Evolutionary conservation across 2,888 invertebrate species (phyloP).

Genomic region (Carpatolechia fugitivella): DNA sequence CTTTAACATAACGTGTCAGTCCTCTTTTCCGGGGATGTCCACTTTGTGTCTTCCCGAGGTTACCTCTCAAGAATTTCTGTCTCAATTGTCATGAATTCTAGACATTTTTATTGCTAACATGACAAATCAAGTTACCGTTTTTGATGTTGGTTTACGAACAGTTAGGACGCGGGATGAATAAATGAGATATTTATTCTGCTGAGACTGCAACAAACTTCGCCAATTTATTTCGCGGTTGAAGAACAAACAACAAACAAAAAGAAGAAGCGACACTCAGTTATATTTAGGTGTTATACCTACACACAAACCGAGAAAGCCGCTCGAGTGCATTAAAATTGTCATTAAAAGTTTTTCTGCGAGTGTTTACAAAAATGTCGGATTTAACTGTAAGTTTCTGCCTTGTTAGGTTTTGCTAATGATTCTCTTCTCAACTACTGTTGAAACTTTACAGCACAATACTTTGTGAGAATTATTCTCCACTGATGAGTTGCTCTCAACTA

Average conservation of each 20-base stretch:
- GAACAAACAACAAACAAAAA: neutral
- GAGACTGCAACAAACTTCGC: conserved; percentile 25
- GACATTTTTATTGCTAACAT: too few relatives aligned
- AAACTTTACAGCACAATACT: neutral
- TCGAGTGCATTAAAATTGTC: conserved; percentile 12
- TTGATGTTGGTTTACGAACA: conserved; percentile 22
- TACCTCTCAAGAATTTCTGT: too few relatives aligned
- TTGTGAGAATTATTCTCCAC: too few relatives aligned
- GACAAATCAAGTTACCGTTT: neutral
- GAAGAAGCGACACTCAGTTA: neutral
- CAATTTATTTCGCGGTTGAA: conserved; percentile 27
- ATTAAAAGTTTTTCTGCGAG: too few relatives aligned
- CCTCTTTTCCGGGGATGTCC: too few relatives aligned
- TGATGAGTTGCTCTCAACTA: too few relatives aligned
- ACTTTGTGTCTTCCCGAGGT: too few relatives aligned
- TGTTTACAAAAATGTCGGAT: neutral
- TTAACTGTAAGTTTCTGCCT: neutral
- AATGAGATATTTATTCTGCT: conserved; percentile 22
- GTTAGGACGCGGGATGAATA: conserved; percentile 21
- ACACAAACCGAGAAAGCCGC: conserved; percentile 8
- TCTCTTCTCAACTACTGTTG: neutral
- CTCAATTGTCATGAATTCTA: too few relatives aligned
- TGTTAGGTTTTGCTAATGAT: neutral
- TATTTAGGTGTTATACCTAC: neutral
- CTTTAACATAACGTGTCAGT: too few relatives aligned